A percentile compares a stretch with the other conserved stretches of the same genome.
These are phyloP conservation scores for Pitangus sulphuratus DNA, from an alignment of 2,797 vertebrate species.

Conservation along the genomic window DNA sequence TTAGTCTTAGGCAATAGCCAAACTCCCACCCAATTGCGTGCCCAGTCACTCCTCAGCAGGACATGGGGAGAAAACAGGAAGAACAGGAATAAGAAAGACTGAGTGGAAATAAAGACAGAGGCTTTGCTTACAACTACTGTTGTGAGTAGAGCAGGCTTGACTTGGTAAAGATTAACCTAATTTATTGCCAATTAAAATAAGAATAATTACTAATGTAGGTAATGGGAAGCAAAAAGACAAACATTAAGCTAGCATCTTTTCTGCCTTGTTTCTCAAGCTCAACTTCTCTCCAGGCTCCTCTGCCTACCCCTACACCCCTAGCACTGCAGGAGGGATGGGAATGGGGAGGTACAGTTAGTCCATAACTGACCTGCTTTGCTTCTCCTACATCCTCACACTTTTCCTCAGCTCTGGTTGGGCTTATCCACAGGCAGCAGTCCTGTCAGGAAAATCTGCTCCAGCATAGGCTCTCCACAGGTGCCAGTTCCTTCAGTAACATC, in stretches of 20 bases:
- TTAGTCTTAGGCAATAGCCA: neutral
- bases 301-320: fast-evolving
- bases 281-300: neutral
- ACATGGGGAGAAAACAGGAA: neutral
- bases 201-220: neutral
- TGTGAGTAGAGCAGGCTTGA: neutral
- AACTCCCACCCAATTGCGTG: neutral
- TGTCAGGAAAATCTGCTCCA: slow-evolving; percentile 6
- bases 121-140: neutral
- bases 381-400: neutral
- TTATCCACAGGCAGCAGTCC: neutral
- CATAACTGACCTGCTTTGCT: neutral
- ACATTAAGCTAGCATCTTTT: neutral
- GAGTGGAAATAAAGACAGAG: neutral
- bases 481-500: neutral
- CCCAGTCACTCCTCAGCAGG: neutral
- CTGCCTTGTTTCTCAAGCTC: neutral
- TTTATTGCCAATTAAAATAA: neutral
- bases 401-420: neutral
- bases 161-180: neutral
- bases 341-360: neutral
- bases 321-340: neutral
- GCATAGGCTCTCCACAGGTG: neutral
- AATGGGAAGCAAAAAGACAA: neutral
- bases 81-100: neutral